Evolutionary conservation across 2,888 invertebrate species (phyloP).

Genomic region (Bembecia ichneumoniformis): DNA sequence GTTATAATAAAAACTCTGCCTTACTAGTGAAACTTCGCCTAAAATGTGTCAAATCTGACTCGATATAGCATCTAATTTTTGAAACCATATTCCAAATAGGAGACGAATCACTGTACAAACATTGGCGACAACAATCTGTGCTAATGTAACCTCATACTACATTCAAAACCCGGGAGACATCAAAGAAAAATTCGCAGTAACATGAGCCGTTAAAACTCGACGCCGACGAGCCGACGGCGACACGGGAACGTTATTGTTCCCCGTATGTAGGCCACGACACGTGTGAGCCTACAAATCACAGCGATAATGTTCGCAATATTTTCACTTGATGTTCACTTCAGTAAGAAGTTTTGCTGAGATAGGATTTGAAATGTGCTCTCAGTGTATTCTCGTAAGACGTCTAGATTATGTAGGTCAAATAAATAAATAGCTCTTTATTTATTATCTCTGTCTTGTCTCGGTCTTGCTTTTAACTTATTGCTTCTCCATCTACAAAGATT

Average conservation of each 20-base stretch:
- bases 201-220: background rate
- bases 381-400: no score
- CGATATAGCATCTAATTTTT: no score
- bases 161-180: background rate
- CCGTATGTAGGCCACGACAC: conserved; percentile 7
- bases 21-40: no score
- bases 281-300: conserved; percentile 15
- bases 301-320: conserved; percentile 29
- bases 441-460: no score
- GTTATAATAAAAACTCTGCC: no score
- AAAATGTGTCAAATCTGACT: no score
- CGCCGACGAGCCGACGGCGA: conserved; percentile 4
- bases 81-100: no score
- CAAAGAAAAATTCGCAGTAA: background rate
- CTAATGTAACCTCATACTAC: background rate
- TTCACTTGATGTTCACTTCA: conserved; percentile 13
- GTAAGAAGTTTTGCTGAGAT: background rate
- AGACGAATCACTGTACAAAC: no score
- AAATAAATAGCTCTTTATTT: no score
- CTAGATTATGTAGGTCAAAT: no score
- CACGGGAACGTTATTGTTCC: conserved; percentile 7
- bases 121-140: background rate
- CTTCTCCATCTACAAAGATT: no score
- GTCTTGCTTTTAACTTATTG: no score
- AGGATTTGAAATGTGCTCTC: background rate